Conservation (phyloP, 2,797 vertebrate species). For the Poecile montanus region DNA sequence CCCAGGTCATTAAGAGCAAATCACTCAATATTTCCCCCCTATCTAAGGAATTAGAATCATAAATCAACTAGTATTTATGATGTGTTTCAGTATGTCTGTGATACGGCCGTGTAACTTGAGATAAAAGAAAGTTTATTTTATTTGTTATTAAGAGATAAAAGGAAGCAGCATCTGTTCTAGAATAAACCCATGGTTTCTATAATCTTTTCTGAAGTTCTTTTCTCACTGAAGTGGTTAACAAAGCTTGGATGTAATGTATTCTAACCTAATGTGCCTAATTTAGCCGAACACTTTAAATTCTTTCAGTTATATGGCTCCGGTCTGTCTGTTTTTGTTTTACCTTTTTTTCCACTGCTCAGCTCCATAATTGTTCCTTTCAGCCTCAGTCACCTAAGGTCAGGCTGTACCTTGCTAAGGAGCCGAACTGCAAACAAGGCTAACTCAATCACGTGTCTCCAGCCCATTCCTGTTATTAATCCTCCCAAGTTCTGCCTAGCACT, state of each 20-base stretch:
- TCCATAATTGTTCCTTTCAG: slow-evolving; percentile 61
- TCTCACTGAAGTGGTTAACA: slow-evolving; percentile 10
- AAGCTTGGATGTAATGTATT: slow-evolving; percentile 1
- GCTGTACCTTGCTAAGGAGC: slow-evolving; percentile 67
- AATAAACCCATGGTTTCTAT: not conserved
- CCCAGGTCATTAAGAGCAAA: not conserved
- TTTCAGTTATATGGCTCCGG: slow-evolving; percentile 41
- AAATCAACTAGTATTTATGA: not conserved
- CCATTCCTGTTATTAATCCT: slow-evolving; percentile 62
- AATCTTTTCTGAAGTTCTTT: not conserved
- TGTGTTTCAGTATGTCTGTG: not conserved
- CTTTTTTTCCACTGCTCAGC: slow-evolving; percentile 39
- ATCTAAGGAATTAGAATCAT: not conserved
- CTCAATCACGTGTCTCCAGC: slow-evolving; percentile 46
- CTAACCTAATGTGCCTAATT: slow-evolving; percentile 29
- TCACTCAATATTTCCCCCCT: not conserved
- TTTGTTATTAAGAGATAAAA: not conserved
- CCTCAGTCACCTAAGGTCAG: slow-evolving; percentile 73
- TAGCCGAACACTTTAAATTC: slow-evolving; percentile 48
- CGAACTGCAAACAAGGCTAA: slow-evolving; percentile 53
- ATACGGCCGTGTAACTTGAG: not conserved
- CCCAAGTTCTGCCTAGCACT: slow-evolving; percentile 42
- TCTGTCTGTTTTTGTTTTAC: slow-evolving; percentile 46
- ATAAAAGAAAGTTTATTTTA: not conserved
- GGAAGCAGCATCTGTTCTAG: not conserved